A percentile compares a stretch with the other conserved stretches of the same genome.
phyloP scores from a whole-genome alignment of 2,888 invertebrate genomes.

The Cephus pulcher region DNA sequence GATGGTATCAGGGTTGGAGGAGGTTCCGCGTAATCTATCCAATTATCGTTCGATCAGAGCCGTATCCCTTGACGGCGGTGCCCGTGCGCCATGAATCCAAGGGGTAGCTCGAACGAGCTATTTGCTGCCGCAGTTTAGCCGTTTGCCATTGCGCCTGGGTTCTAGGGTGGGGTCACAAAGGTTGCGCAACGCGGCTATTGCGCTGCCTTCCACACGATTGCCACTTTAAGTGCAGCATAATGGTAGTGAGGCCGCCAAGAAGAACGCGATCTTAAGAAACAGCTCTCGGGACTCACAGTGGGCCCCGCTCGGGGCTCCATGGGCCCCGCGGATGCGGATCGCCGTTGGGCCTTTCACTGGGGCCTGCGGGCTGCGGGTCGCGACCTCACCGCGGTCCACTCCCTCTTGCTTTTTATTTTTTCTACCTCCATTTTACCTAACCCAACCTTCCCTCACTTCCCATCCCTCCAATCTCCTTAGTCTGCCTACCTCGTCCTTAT shows the following conservation, averaged over 20 bases:
- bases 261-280: conserved; percentile 58
- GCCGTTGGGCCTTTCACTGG: conserved; percentile 64
- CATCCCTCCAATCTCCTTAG: conserved; percentile 25
- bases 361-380: conserved; percentile 63
- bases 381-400: conserved; percentile 63
- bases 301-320: conserved; percentile 13
- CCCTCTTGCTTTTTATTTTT: conserved; percentile 50
- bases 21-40: conserved; percentile 65
- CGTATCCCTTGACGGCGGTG: conserved; percentile 26
- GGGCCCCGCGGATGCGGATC: conserved; percentile 50
- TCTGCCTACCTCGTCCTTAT: conserved; percentile 11
- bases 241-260: conserved; percentile 47
- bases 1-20: conserved; percentile 60
- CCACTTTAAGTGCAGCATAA: conserved; percentile 59
- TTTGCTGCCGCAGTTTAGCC: neutral
- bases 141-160: conserved; percentile 12
- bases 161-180: conserved; percentile 48
- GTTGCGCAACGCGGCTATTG: conserved; percentile 45
- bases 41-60: conserved; percentile 62
- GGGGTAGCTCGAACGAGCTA: conserved; percentile 9
- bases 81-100: conserved; percentile 13
- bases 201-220: conserved; percentile 52
- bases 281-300: conserved; percentile 43
- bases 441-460: conserved; percentile 24
- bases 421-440: conserved; percentile 35